phyloP scores from a whole-genome alignment of 2,888 invertebrate genomes.

The Cryptocheilus praepositus region DNA sequence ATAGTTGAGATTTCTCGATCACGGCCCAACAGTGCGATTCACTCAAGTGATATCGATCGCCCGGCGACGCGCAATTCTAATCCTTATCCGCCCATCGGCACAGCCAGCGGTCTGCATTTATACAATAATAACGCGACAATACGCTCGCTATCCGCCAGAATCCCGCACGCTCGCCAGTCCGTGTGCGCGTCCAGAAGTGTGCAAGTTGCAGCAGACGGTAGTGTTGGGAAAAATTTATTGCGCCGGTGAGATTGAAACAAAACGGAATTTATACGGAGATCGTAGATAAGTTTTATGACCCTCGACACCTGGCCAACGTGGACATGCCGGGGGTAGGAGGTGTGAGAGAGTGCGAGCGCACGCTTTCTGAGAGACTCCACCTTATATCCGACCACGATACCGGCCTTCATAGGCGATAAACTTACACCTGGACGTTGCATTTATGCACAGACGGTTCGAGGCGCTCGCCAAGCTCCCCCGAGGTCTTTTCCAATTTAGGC shows the following conservation, averaged over 20 bases:
- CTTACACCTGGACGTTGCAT: constrained; percentile 23
- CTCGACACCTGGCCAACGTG: constrained; percentile 23
- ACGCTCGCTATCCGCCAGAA: too few relatives aligned
- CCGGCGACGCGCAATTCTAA: too few relatives aligned
- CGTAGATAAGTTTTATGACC: constrained; percentile 27
- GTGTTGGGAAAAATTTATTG: constrained; percentile 1
- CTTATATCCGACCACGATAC: constrained; percentile 8
- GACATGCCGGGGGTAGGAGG: background rate
- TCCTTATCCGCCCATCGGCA: too few relatives aligned
- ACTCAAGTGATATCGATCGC: too few relatives aligned
- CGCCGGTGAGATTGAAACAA: constrained; percentile 18
- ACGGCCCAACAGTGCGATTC: too few relatives aligned
- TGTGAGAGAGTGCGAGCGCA: background rate
- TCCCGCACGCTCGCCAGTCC: too few relatives aligned
- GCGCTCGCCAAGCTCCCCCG: constrained; percentile 4
- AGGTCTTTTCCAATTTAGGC: constrained; percentile 35
- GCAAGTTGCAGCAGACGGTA: too few relatives aligned
- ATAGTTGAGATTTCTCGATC: too few relatives aligned
- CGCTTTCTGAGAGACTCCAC: constrained; percentile 14
- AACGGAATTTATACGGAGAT: constrained; percentile 26
- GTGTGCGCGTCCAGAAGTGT: too few relatives aligned
- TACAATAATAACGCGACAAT: too few relatives aligned
- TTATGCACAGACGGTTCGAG: constrained; percentile 10
- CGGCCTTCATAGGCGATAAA: constrained; percentile 19
- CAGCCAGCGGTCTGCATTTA: too few relatives aligned